A percentile compares a stretch with the other conserved stretches of the same genome.
Evolutionary conservation across 1,140 invertebrate genomes (phyloP).

Genomic region (Heliconius hermathena): DNA sequence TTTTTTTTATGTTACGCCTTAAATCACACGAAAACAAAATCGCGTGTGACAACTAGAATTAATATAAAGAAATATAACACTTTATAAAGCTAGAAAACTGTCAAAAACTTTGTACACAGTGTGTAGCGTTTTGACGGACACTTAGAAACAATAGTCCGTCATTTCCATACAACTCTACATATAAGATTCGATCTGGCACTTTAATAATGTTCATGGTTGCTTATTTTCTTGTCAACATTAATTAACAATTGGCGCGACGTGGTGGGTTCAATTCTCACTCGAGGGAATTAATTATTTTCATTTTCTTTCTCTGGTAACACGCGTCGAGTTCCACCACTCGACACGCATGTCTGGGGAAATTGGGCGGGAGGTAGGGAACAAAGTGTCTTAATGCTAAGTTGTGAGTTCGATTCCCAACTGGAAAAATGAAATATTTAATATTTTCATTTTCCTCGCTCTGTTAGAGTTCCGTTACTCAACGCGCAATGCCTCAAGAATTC

Average conservation of each 20-base stretch:
- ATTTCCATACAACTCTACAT: neutral
- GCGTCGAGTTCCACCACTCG: neutral
- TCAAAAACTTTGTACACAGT: neutral
- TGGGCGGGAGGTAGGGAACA: neutral
- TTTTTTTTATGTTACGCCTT: no score
- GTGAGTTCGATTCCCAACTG: no score
- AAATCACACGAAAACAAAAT: no score
- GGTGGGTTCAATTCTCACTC: neutral
- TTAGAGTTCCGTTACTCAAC: no score
- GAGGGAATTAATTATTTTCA: neutral
- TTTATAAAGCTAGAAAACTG: neutral
- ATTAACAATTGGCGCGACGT: neutral
- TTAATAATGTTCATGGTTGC: neutral
- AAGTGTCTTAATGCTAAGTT: neutral
- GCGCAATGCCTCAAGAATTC: no score
- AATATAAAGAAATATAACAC: neutral
- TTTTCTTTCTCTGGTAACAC: neutral
- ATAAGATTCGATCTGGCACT: neutral
- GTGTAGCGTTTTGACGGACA: no score
- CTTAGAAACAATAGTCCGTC: neutral
- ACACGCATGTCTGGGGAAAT: neutral
- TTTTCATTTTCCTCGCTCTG: no score
- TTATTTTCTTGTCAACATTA: neutral
- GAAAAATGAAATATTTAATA: no score
- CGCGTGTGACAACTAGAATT: no score